Evolutionary conservation across 2,113 vertebrate genomes (phyloP), one percentile per base, ranked within the genome.

Genomic region (Leptosomus discolor): DNA sequence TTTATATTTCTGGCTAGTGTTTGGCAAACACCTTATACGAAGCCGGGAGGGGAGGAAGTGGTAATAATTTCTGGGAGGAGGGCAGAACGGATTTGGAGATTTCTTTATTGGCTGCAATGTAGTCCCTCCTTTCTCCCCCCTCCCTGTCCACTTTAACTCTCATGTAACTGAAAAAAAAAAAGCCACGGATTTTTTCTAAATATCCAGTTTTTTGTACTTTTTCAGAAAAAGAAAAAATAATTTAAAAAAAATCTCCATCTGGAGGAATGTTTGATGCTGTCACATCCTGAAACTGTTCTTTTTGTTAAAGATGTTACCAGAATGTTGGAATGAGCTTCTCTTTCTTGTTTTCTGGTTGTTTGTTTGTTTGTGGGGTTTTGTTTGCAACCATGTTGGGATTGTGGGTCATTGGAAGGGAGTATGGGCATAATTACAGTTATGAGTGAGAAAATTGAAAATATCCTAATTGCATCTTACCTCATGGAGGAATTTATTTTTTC

Each of bases 401-500:
- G 68, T 92, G 97, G 97, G 96, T 97, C 96, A 96, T 85, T 85
- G 84, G 94, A 96, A 94, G 88, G 92, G 95, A 93, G 92, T 88
- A 77, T 94, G 94, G 46, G 46, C 23, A 7, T 27, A 80, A 50
- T 91, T 94, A 86, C 11, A 1, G 45, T 84, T 96, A 91, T 0
- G 95, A 96, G 92, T 96, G 95, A 97, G 94, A 84, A 88, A 96
- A 94, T 20, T 80, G 97, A 96, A 90, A 95, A 88, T 94, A 97
- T 91, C 94, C 88, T 97, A 95, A 96, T 98, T 98, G 96, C 98
- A 97, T 98, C 97, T 98, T 99, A 99, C 99, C 99, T 99, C 99
- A 99, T 97, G 92, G 99, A 99, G 99, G 98, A 98, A 90, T 96
- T 97, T 96, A 98, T 95, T 97, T 97, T 99, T 99, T 99, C 99